Evolutionary conservation across 92 coral and sea anemone species (phyloP), one percentile per base, ranked within the genome.

Genomic region (Micromussa lordhowensis): DNA sequence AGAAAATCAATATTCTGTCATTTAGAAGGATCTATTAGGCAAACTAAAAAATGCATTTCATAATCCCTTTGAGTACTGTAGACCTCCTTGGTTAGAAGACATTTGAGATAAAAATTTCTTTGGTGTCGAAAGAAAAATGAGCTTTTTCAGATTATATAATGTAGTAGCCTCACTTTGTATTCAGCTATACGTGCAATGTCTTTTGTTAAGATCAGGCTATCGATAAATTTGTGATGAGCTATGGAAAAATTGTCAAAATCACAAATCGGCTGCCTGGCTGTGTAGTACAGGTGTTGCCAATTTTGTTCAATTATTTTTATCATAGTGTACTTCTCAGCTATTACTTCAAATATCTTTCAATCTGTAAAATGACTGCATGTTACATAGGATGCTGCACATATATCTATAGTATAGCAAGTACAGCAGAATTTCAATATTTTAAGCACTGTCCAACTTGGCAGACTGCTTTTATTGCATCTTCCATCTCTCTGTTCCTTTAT

Each of bases 271-370:
- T 31, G 57, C 49, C 6, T 74, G 36, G 40, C 21, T 74, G 22
- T 55, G 31, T 30, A 57, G 13, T 35, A 26, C 81, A 74, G 81
- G 81, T 84, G 81, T 84, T 84, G 28, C 26, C 48, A 30, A 71
- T 84, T 74, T 73, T 75, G 81, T 53, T 84, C 79, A 74, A 74
- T 84, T 73, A 83, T 83, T 32, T 83, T 54, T 71, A 83, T 71
- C 81, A 58, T 59, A 80, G 71, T 74, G 75, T 75, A 75, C 81
- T 55, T 73, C 38, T 73, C 38, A 38, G 53, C 30, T 68, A 82
- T 82, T 82, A 66, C 38, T 48, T 66, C 36, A 68, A 82, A 82
- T 82, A 15, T 66, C 29, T 64, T 71, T 73, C 22, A 73, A 22
- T 36, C 58, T 82, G 32, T 26, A 13, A 8, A 28, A 19, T 54